Conservation (phyloP, 2,797 vertebrate species). For the Oreochromis mossambicus region DNA sequence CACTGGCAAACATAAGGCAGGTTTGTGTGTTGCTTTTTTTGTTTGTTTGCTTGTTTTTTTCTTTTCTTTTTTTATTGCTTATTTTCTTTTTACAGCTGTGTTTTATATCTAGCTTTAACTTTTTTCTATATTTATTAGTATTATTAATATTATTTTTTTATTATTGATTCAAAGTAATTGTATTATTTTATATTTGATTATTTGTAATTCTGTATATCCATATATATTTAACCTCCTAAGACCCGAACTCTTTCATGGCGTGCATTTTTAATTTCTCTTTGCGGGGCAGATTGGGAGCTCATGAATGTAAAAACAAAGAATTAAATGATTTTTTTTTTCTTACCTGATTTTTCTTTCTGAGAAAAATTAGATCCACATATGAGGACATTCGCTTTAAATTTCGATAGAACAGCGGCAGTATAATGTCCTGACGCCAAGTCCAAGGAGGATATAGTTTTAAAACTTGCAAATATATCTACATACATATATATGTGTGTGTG, state of each 20-base stretch:
- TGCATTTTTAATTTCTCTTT: not conserved
- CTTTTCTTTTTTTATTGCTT: not conserved
- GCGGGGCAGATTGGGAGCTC: not conserved
- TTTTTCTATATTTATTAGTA: not conserved
- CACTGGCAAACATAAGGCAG: not conserved
- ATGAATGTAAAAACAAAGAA: not conserved
- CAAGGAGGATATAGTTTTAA: not conserved
- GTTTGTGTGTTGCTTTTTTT: not conserved
- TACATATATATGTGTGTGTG: rapidly evolving
- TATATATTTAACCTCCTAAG: not conserved
- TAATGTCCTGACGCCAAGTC: not conserved
- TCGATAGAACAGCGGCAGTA: not conserved
- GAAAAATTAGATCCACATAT: not conserved
- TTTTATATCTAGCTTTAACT: not conserved
- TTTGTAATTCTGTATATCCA: not conserved
- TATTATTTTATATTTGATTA: not conserved
- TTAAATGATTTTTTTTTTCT: not conserved
- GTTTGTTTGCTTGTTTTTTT: not conserved
- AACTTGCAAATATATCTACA: not conserved
- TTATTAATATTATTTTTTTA: rapidly evolving
- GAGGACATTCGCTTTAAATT: not conserved
- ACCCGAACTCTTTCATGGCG: not conserved
- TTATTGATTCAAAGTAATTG: not conserved
- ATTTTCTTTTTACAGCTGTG: not conserved
- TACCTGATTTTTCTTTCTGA: not conserved